Conservation (phyloP, 2,888 invertebrate genomes). For the Mythimna lalbum region DNA sequence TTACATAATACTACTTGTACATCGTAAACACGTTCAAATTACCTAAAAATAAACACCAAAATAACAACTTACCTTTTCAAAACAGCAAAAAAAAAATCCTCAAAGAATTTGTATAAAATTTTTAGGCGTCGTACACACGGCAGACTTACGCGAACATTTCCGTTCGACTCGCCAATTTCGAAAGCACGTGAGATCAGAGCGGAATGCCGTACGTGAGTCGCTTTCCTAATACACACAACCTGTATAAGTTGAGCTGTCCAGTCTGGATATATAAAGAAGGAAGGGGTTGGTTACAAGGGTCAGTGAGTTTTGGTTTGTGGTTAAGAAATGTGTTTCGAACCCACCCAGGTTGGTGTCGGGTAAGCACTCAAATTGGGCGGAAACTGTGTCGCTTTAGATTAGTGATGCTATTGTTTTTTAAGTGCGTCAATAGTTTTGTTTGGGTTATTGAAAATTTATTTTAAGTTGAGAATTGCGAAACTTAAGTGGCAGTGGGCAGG, state of each 20-base stretch:
- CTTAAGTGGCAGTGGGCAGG: neutral
- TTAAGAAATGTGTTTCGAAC: conserved; percentile 77
- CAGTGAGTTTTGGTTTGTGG: conserved; percentile 43
- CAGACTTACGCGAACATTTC: conserved; percentile 72
- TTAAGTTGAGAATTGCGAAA: too few species aligned
- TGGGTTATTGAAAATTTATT: conserved; percentile 26
- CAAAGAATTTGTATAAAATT: conserved; percentile 57
- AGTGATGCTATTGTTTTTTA: conserved; percentile 69
- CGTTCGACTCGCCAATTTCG: conserved; percentile 76
- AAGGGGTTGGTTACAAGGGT: conserved; percentile 5
- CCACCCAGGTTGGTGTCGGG: conserved; percentile 71
- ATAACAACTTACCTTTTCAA: conserved; percentile 31
- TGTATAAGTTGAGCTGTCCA: conserved; percentile 51
- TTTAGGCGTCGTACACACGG: conserved; percentile 57
- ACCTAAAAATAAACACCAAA: conserved; percentile 38
- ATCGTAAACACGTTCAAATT: conserved; percentile 18
- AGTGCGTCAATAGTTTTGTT: conserved; percentile 58
- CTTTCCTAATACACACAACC: conserved; percentile 68
- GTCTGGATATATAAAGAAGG: neutral
- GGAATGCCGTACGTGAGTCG: conserved; percentile 76
- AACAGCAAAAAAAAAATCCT: conserved; percentile 35
- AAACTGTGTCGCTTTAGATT: conserved; percentile 72
- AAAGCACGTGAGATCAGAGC: conserved; percentile 77
- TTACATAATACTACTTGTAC: neutral
- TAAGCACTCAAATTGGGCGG: conserved; percentile 78